These are phyloP conservation scores for Hucho hucho DNA, from an alignment of 2,113 vertebrate genomes.

Conservation along the genomic window DNA sequence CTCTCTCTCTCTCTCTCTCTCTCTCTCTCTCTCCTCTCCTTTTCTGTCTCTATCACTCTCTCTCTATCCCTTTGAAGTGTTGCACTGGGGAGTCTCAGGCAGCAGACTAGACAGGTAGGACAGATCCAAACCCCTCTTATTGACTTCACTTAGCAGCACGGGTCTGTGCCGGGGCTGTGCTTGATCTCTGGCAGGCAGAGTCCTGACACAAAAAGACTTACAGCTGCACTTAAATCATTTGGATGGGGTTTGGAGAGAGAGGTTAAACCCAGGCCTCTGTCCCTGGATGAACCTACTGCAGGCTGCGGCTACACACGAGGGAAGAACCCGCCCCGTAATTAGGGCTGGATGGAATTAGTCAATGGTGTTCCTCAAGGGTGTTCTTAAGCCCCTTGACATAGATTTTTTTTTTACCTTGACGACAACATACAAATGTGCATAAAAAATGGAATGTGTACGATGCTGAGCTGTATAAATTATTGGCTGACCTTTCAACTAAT, in stretches of 20 bases:
- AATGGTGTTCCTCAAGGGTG: no score
- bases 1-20: background rate
- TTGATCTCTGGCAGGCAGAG: background rate
- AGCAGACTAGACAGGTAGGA: background rate
- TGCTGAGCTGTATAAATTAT: no score
- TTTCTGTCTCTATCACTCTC: background rate
- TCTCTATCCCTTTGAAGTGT: slow-evolving; percentile 1
- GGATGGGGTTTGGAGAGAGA: slow-evolving; percentile 1
- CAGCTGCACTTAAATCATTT: slow-evolving; percentile 2
- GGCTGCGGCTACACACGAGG: no score
- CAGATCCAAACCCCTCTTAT: slow-evolving; percentile 2
- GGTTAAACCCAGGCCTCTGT: background rate
- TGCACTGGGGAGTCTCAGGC: background rate
- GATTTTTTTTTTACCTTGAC: no score
- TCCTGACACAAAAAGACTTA: background rate
- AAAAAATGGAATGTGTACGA: no score
- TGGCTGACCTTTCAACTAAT: no score
- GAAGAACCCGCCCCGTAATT: no score
- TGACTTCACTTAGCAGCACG: slow-evolving; percentile 4
- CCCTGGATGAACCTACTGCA: background rate
- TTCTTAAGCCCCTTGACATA: no score
- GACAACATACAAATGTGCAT: no score
- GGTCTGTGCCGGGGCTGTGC: background rate
- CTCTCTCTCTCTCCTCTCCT: slow-evolving; percentile 1
- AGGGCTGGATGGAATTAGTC: no score